Evolutionary conservation across 2,888 invertebrate species (phyloP), one percentile per base, ranked within the genome.

Genomic region (Lasioglossum villosulum): DNA sequence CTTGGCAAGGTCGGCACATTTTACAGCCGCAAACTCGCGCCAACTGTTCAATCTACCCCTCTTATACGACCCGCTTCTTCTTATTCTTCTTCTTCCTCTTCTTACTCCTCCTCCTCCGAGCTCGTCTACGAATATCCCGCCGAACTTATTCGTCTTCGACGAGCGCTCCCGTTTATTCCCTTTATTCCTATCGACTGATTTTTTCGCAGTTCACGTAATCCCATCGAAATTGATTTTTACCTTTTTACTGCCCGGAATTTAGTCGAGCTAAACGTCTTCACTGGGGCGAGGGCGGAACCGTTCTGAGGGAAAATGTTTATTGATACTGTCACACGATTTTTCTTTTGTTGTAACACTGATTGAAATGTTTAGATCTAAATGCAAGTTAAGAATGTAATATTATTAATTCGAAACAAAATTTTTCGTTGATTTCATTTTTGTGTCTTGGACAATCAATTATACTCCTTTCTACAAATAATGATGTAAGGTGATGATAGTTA

Each of bases 1-100:
- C 91, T 94, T 94, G 94, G 94, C 94, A 94, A 92, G 92, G 88
- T 90, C 91, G 90, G 90, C 91, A 89, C 91, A 93, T 92, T 93
- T 93, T 92, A 90, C 91, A 89, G 90, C 89, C 90, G 85, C 90
- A 88, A 87, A 86, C 91, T 91, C 90, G 88, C 90, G 91, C 90
- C 90, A 90, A 89, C 91, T 86, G 86, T 89, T 89, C 87, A 81
- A 89, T 91, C 80, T 82, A 75, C 66, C 71, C 82, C 82, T 82
- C 86, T 80, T 78, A 83, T 83, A 82, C 82, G 80, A 75, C 79
- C 48, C 66, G 88, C 81, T 83, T 84, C 84, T 76, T 78, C 6
- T 83, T 84, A 83, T 76, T 78, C 6, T 63, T 63, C 63, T 63
- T 63, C 63, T 19, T 30, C 63, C 8, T 63, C 30, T 19, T 30